Base-by-base conservation (phyloP, 2,113 vertebrate genomes). In the Malurus alboscapulatus region DNA sequence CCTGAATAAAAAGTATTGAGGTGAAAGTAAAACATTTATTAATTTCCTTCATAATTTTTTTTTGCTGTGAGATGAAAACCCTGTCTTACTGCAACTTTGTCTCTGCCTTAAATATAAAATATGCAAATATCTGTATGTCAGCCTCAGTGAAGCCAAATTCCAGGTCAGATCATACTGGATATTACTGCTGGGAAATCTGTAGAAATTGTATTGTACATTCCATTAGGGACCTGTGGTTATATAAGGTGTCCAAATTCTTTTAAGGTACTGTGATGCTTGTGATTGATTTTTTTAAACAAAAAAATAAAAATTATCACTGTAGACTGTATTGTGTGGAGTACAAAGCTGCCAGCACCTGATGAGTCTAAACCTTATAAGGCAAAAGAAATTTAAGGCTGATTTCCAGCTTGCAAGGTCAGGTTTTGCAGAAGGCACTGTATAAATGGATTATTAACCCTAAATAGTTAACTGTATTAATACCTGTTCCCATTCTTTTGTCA, bases 391-490 rank as follows among this genome's bases (percentile, higher is more conserved):
- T 78, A 54, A 81, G 34, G 34, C 10, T 69, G 6, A 25, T 82
- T 87, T 92, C 12, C 30, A 72, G 4, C 15, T 63, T 88, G 36
- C n/a, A 79, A 73, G 22, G 76, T 19, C n/a, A 44, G 36, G 10
- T 36, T 32, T 87, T 82, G 50, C 42, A 81, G 58, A 68, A 92
- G 66, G 66, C 47, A 73, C 17, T 58, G 26, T 92, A 96, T 95
- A 95, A 96, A 91, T 79, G 84, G 74, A 93, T 96, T 92, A 93
- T 94, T 94, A 91, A 90, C 88, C 81, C 73, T 66, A 93, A 87
- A 84, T 79, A 87, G 81, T 92, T 95, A 95, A 84, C 87, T 94
- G n/a, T 54, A 84, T 84, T 91, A 95, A 93, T 91, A 91, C 77
- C 58, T 84, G 69, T 68, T 94, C 73, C 50, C 17, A 82, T 20